These are phyloP conservation scores for Ptilonorhynchus violaceus DNA, from an alignment of 2,113 vertebrate species.

Conservation along the genomic window DNA sequence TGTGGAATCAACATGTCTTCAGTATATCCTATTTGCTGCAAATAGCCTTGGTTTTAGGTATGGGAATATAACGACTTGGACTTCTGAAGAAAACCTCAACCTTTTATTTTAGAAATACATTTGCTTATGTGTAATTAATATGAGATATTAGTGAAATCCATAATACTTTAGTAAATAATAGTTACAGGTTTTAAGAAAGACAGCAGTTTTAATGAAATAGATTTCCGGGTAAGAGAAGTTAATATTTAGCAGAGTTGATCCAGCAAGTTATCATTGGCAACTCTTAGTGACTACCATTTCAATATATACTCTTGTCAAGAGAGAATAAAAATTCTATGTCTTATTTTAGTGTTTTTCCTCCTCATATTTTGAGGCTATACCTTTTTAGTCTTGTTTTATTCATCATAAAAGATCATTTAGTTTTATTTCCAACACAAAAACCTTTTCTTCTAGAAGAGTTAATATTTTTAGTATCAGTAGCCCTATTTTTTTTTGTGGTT, in stretches of 20 bases:
- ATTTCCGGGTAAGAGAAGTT: neutral
- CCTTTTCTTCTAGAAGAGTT: neutral
- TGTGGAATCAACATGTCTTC: neutral
- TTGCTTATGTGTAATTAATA: neutral
- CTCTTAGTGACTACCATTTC: neutral
- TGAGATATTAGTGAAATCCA: neutral
- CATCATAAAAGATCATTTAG: neutral
- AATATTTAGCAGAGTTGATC: neutral
- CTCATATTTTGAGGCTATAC: neutral
- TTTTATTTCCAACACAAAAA: neutral
- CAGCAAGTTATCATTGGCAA: neutral
- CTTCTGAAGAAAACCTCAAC: neutral
- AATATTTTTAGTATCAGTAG: neutral
- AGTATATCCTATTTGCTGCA: neutral
- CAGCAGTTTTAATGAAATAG: neutral
- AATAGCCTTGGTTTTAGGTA: neutral
- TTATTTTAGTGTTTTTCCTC: neutral
- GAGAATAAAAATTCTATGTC: neutral
- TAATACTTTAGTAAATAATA: neutral
- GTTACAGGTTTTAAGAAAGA: neutral
- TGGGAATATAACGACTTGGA: neutral
- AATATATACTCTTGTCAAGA: neutral
- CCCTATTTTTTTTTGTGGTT: neutral
- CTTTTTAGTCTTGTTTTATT: neutral
- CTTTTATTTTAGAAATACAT: neutral